Conservation (phyloP, 64 coral and sea anemone species). For the Montipora capricornis region DNA sequence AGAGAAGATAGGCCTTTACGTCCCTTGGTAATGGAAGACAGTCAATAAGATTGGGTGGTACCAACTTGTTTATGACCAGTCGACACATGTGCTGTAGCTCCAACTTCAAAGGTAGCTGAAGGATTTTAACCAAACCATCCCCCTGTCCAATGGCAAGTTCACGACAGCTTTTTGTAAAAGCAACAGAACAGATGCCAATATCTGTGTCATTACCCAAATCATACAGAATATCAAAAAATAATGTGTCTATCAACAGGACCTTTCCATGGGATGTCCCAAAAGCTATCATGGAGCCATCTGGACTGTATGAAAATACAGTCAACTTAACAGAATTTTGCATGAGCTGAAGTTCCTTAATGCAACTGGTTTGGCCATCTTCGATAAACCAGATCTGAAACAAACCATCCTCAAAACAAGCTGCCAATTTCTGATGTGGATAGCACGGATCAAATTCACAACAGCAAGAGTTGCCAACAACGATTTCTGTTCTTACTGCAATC, state of each 20-base stretch:
- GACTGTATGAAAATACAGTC: conserved; percentile 61
- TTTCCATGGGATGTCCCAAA: conserved; percentile 80
- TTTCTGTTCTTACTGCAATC: conserved; percentile 11
- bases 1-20: conserved; percentile 75
- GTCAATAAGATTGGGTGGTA: conserved; percentile 61
- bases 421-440: conserved; percentile 23
- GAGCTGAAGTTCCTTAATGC: conserved; percentile 68
- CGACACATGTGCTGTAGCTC: conserved; percentile 85
- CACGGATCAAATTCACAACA: conserved; percentile 56
- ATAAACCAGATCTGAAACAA: conserved; percentile 64
- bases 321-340: conserved; percentile 34
- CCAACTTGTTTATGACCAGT: conserved; percentile 67
- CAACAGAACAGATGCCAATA: conserved; percentile 61
- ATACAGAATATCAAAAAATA: conserved; percentile 27
- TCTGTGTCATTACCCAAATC: conserved; percentile 41
- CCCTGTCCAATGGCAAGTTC: conserved; percentile 80
- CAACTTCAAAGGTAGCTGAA: conserved; percentile 85
- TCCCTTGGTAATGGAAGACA: conserved; percentile 76
- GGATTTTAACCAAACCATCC: conserved; percentile 77
- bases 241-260: conserved; percentile 66
- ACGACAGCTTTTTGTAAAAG: conserved; percentile 86
- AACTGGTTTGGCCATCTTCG: conserved; percentile 16
- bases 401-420: conserved; percentile 52
- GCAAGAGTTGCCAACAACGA: conserved; percentile 6
- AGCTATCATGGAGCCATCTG: conserved; percentile 71